Conservation (phyloP, 2,888 invertebrate genomes). For the Brenthis daphne region DNA sequence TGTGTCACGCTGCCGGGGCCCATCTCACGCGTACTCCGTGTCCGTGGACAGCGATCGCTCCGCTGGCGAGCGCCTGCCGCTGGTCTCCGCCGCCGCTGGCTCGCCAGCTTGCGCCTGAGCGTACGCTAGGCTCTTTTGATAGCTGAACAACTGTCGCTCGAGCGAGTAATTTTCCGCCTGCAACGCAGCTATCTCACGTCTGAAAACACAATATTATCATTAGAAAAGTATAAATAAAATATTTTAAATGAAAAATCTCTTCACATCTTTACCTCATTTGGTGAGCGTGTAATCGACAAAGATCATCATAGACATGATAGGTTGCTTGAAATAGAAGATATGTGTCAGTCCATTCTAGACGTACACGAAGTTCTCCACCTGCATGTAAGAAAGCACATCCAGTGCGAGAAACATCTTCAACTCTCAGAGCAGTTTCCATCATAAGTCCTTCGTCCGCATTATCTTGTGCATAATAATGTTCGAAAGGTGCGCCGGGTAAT, state of each 20-base stretch:
- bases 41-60: conserved; percentile 85
- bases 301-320: conserved; percentile 92
- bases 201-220: conserved; percentile 57
- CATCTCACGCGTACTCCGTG: conserved; percentile 88
- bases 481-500: conserved; percentile 88
- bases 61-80: conserved; percentile 75
- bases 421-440: conserved; percentile 89
- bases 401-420: conserved; percentile 86
- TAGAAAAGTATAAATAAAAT: no score
- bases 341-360: conserved; percentile 92
- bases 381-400: conserved; percentile 87
- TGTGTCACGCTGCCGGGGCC: conserved; percentile 38
- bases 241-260: no score
- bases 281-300: conserved; percentile 89
- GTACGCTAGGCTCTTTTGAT: conserved; percentile 89
- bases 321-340: conserved; percentile 90
- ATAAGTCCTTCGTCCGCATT: conserved; percentile 90
- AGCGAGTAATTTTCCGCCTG: conserved; percentile 92
- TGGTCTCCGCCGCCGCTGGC: conserved; percentile 62
- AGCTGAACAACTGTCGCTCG: conserved; percentile 91
- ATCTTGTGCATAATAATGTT: conserved; percentile 91
- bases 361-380: conserved; percentile 87
- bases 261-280: conserved; percentile 87
- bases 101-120: conserved; percentile 85
- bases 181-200: conserved; percentile 89